These are phyloP conservation scores for Picus viridis DNA, from an alignment of 2,797 vertebrate genomes.

Conservation along the genomic window DNA sequence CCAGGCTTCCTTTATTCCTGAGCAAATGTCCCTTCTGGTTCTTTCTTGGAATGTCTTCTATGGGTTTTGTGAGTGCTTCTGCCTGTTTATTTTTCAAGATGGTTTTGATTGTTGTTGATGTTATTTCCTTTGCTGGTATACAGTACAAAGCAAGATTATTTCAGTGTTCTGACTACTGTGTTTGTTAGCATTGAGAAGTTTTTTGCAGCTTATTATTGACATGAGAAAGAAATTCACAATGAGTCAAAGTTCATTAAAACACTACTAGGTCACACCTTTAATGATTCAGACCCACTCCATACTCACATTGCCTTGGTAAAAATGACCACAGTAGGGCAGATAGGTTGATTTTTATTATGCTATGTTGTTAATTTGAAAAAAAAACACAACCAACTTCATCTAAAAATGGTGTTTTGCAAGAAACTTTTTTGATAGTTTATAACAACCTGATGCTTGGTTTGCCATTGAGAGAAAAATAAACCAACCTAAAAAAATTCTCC, in stretches of 20 bases:
- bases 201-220: constrained; percentile 6
- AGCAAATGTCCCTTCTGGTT: constrained; percentile 64
- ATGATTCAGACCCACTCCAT: not conserved
- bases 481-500: not conserved
- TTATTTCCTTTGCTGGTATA: not conserved
- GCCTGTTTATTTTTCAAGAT: not conserved
- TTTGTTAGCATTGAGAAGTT: not conserved
- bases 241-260: not conserved
- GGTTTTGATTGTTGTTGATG: not conserved
- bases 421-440: not conserved
- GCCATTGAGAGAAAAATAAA: not conserved
- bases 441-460: not conserved
- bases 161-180: not conserved
- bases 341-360: not conserved
- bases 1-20: constrained; percentile 57
- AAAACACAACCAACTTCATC: not conserved
- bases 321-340: not conserved
- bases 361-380: not conserved
- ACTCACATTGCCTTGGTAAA: not conserved
- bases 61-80: constrained; percentile 22
- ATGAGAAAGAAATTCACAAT: not conserved
- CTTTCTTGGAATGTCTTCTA: constrained; percentile 34
- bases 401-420: not conserved
- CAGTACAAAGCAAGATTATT: not conserved
- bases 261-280: not conserved